Percentiles rank a stretch among this genome's conserved stretches.
phyloP scores from a whole-genome alignment of 2,113 vertebrate species.

The Danio rerio region GRCz12tu NC_133193.1:16233501-16234000 shows the following conservation, averaged over 20 bases:
- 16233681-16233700: neutral
- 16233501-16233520: too few relatives aligned
- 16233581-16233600: neutral
- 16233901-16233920: neutral
- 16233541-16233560: too few relatives aligned
- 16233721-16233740: neutral
- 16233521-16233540: too few relatives aligned
- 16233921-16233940: neutral
- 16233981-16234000: neutral
- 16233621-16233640: neutral
- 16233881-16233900: neutral
- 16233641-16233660: neutral
- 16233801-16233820: neutral
- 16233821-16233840: conserved; percentile 11
- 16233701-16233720: neutral
- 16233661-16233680: neutral
- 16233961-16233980: neutral
- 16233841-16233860: neutral
- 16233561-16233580: neutral
- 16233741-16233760: neutral
- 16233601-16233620: neutral
- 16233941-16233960: neutral
- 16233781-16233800: neutral
- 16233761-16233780: neutral
- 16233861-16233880: neutral